A percentile compares a stretch with the other conserved stretches of the same genome.
Evolutionary conservation across 2,888 invertebrate genomes (phyloP).

Genomic region (Dorcus parallelipipedus): DNA sequence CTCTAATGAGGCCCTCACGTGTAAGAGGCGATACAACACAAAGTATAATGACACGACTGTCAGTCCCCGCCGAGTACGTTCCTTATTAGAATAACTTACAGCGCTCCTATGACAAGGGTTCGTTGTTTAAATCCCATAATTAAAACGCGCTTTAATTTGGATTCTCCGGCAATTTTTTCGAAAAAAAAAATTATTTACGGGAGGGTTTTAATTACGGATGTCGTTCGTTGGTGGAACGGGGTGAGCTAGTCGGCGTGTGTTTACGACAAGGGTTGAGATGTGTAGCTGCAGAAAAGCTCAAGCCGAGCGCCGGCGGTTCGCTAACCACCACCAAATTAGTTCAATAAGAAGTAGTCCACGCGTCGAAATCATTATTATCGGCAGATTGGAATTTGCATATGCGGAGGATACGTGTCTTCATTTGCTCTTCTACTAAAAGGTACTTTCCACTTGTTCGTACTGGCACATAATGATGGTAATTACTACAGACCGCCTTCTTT

Average conservation of each 20-base stretch:
- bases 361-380: constrained; percentile 50
- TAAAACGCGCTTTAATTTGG: constrained; percentile 13
- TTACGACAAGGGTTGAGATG: constrained; percentile 9
- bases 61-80: constrained; percentile 29
- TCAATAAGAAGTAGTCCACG: constrained; percentile 55
- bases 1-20: constrained; percentile 35
- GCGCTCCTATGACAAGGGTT: constrained; percentile 24
- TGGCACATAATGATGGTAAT: constrained; percentile 23
- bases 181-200: not conserved
- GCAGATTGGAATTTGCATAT: constrained; percentile 46
- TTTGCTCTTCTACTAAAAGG: constrained; percentile 39
- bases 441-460: constrained; percentile 34
- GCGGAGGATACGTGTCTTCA: constrained; percentile 45
- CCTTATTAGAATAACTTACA: constrained; percentile 33
- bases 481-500: not conserved
- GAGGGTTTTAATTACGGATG: not conserved
- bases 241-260: not conserved
- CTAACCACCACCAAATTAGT: constrained; percentile 50
- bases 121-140: constrained; percentile 26
- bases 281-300: constrained; percentile 21
- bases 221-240: not conserved
- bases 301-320: constrained; percentile 22
- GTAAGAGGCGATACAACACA: constrained; percentile 30
- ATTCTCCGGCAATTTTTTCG: not conserved
- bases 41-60: constrained; percentile 34